These are phyloP conservation scores for Tachysurus fulvidraco DNA, from an alignment of 2,113 vertebrate genomes.

Conservation along the genomic window DNA sequence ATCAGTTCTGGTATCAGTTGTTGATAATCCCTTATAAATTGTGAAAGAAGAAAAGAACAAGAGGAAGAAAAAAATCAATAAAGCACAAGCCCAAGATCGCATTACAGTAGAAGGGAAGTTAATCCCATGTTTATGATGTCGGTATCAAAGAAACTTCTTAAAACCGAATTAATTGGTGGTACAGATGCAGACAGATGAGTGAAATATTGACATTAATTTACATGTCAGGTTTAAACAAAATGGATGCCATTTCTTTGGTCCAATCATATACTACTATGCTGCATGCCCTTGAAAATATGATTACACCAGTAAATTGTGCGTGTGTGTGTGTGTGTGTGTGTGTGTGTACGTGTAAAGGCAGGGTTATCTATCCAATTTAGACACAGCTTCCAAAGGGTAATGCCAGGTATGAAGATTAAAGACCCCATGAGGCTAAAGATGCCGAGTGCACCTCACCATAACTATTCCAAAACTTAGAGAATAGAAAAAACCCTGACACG, in stretches of 20 bases:
- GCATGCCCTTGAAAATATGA: slow-evolving; percentile 18
- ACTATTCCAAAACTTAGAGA: neutral
- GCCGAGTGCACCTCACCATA: neutral
- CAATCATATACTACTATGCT: neutral
- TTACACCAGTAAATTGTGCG: slow-evolving; percentile 1
- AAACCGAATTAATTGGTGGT: neutral
- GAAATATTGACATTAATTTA: neutral
- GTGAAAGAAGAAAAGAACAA: neutral
- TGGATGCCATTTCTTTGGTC: neutral
- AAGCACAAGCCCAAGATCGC: neutral
- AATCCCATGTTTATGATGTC: neutral
- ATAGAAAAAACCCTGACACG: neutral
- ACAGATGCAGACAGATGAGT: neutral
- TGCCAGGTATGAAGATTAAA: neutral
- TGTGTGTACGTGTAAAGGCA: neutral
- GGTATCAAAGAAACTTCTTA: neutral
- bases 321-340: neutral
- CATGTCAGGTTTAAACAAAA: neutral
- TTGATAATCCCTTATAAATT: neutral
- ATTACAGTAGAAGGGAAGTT: neutral
- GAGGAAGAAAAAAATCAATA: neutral
- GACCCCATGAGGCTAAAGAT: neutral
- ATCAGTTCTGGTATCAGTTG: neutral
- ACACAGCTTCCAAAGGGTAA: neutral
- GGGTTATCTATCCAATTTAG: slow-evolving; percentile 16